Percentiles rank a stretch among this genome's conserved stretches.
Conservation (phyloP, 2,888 invertebrate species). For the Heliconius erato region DNA sequence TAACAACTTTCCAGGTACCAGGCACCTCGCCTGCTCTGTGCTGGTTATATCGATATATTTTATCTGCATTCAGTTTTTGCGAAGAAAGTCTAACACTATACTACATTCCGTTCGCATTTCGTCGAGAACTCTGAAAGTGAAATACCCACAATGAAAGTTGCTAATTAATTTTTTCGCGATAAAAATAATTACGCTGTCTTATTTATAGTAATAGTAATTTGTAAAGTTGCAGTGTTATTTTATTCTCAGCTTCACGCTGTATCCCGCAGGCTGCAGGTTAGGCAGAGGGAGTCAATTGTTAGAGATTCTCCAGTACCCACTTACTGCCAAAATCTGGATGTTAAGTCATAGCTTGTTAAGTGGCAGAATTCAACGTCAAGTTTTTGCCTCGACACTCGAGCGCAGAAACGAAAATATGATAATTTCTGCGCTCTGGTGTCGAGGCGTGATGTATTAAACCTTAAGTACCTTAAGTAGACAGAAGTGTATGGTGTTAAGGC, state of each 20-base stretch:
- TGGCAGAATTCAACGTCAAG: too few species aligned
- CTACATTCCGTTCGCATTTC: constrained; percentile 70
- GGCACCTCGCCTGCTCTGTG: background rate
- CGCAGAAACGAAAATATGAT: too few species aligned
- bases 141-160: constrained; percentile 56
- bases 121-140: constrained; percentile 54
- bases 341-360: too few species aligned
- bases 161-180: constrained; percentile 58
- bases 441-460: too few species aligned
- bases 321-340: too few species aligned
- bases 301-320: too few species aligned
- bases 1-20: background rate
- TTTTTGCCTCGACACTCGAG: too few species aligned
- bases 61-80: constrained; percentile 70
- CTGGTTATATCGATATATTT: constrained; percentile 62
- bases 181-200: constrained; percentile 53
- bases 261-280: too few species aligned
- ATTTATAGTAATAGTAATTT: background rate
- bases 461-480: background rate
- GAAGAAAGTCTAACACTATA: constrained; percentile 75
- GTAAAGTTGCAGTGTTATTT: background rate
- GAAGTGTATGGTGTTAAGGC: background rate
- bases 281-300: too few species aligned
- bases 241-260: too few species aligned
- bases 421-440: too few species aligned